phyloP scores from a whole-genome alignment of 2,113 vertebrate genomes.

The Mobula birostris region DNA sequence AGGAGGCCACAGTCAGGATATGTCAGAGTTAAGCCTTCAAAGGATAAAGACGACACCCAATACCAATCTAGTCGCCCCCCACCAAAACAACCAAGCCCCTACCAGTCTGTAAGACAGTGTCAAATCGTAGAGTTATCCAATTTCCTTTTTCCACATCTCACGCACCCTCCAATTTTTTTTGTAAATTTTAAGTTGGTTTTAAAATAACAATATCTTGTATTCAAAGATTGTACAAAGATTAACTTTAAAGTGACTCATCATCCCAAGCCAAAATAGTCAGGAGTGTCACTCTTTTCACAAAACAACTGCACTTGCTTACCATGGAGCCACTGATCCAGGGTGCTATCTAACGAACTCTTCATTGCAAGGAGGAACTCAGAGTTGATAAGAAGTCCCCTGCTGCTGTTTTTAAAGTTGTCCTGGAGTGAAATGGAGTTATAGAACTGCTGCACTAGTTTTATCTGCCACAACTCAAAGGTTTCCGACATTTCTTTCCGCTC shows the following conservation, averaged over 20 bases:
- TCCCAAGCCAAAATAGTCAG: not conserved
- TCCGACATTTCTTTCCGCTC: constrained; percentile 65
- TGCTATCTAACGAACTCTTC: constrained; percentile 78
- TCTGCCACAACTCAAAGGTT: constrained; percentile 86
- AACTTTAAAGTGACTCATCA: not conserved
- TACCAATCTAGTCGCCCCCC: too few species aligned
- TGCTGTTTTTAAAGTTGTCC: constrained; percentile 56
- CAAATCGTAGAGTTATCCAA: not conserved
- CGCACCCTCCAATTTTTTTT: not conserved
- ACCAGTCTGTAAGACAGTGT: not conserved
- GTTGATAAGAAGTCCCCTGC: constrained; percentile 71
- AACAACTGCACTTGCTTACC: constrained; percentile 52
- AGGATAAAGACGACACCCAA: too few species aligned
- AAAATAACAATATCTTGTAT: not conserved
- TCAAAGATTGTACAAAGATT: not conserved
- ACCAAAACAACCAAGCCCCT: not conserved
- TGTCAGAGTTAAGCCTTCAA: too few species aligned
- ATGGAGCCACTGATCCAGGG: constrained; percentile 80
- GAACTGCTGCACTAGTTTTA: constrained; percentile 83
- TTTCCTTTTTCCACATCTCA: not conserved
- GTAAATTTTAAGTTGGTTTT: not conserved
- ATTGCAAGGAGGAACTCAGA: constrained; percentile 88
- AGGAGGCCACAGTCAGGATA: too few species aligned
- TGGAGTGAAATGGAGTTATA: constrained; percentile 75
- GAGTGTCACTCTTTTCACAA: not conserved